Percentiles rank a stretch among this genome's conserved stretches.
phyloP scores from a whole-genome alignment of 2,888 invertebrate genomes.

The Callyntrura guangdongensis region DNA sequence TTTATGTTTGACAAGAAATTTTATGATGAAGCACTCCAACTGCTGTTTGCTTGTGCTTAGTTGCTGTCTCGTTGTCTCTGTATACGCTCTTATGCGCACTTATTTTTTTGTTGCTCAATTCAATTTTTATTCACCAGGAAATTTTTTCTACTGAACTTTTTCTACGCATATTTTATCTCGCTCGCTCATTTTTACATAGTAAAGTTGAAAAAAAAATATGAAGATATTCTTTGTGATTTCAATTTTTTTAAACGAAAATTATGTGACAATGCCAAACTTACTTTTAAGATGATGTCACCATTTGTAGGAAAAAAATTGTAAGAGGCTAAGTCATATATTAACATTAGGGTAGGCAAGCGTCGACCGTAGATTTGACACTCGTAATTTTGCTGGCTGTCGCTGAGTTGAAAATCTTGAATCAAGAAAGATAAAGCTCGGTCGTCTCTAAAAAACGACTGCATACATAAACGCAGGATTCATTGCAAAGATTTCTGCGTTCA shows the following conservation, averaged over 20 bases:
- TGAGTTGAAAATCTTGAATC: too few species aligned
- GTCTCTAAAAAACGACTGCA: too few species aligned
- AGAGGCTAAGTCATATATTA: neutral
- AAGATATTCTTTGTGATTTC: slow-evolving; percentile 1
- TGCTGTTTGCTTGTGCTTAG: too few species aligned
- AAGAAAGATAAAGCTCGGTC: neutral
- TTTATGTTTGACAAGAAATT: slow-evolving; percentile 29
- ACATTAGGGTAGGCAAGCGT: neutral
- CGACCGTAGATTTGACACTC: too few species aligned
- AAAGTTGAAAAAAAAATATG: too few species aligned
- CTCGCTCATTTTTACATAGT: neutral
- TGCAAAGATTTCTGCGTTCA: too few species aligned
- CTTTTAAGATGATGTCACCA: slow-evolving; percentile 18
- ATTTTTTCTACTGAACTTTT: neutral
- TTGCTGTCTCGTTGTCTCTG: neutral
- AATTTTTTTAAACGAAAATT: slow-evolving; percentile 22
- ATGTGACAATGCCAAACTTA: slow-evolving; percentile 53
- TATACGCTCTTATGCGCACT: neutral
- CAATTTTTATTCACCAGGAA: slow-evolving; percentile 37
- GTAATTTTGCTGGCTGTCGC: too few species aligned
- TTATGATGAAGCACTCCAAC: neutral
- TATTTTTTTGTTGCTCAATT: slow-evolving; percentile 13
- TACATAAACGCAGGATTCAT: too few species aligned
- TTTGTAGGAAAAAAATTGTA: neutral
- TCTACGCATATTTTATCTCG: neutral